Evolutionary conservation across 2,113 vertebrate genomes (phyloP).

Genomic region (Psittacus erithacus): DNA sequence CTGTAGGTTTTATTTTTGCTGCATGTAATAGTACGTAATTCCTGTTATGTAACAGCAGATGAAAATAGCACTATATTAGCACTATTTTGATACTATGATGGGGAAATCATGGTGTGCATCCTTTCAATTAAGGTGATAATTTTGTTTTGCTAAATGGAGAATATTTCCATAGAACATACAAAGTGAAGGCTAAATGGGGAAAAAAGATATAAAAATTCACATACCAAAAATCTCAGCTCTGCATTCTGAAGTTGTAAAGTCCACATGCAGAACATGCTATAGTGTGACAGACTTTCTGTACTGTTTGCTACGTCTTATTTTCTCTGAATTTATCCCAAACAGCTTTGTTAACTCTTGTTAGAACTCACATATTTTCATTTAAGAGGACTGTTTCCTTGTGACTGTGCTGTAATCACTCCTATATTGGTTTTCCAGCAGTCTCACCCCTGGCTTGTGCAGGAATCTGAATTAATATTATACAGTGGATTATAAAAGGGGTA

Average conservation of each 20-base stretch:
- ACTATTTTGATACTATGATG: neutral
- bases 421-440: neutral
- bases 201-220: neutral
- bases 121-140: conserved; percentile 9
- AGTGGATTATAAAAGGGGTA: neutral
- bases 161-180: neutral
- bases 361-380: neutral
- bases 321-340: neutral
- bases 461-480: neutral
- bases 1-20: neutral
- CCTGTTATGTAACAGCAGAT: neutral
- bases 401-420: neutral
- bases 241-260: neutral
- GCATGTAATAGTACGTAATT: neutral
- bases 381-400: neutral
- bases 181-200: neutral
- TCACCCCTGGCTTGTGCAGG: neutral
- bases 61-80: neutral
- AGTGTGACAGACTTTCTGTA: neutral
- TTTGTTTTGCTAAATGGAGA: neutral
- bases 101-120: neutral
- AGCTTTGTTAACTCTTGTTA: neutral
- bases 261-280: neutral
- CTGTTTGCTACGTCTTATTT: neutral
- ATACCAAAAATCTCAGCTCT: neutral